phyloP scores from a whole-genome alignment of 2,113 vertebrate species.

The Amazona guildingii region DNA sequence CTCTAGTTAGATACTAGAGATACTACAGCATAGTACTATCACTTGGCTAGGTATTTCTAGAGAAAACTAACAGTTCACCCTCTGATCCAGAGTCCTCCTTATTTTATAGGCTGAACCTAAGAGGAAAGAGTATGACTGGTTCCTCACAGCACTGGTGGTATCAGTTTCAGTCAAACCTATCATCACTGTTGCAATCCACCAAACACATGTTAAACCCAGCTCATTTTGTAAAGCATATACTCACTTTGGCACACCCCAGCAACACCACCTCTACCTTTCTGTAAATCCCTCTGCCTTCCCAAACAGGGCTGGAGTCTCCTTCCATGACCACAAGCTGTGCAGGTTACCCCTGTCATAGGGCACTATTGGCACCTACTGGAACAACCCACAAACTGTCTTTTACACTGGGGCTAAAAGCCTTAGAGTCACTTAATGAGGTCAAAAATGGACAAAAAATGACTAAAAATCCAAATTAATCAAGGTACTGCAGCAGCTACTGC shows the following conservation, averaged over 20 bases:
- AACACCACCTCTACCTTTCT: not conserved
- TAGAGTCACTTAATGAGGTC: not conserved
- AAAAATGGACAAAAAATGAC: not conserved
- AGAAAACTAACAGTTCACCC: not conserved
- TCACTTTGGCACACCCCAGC: not conserved
- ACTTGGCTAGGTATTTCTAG: not conserved
- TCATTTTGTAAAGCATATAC: not conserved
- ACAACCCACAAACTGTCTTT: not conserved
- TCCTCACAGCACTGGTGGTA: not conserved
- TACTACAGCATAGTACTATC: not conserved
- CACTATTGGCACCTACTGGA: not conserved
- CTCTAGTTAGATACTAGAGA: not conserved
- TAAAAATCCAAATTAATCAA: not conserved
- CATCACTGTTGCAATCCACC: not conserved
- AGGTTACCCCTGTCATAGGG: not conserved
- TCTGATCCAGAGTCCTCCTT: not conserved
- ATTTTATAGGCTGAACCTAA: not conserved
- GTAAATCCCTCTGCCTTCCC: not conserved
- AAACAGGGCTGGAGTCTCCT: not conserved
- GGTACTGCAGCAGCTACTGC: not conserved
- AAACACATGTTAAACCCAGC: fast-evolving
- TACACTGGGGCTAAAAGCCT: not conserved
- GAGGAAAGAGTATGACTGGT: not conserved
- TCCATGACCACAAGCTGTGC: fast-evolving
- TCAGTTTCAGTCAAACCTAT: not conserved